Evolutionary conservation across 2,797 vertebrate species (phyloP), one percentile per base, ranked within the genome.

Genomic region (Takifugu ocellatus): DNA sequence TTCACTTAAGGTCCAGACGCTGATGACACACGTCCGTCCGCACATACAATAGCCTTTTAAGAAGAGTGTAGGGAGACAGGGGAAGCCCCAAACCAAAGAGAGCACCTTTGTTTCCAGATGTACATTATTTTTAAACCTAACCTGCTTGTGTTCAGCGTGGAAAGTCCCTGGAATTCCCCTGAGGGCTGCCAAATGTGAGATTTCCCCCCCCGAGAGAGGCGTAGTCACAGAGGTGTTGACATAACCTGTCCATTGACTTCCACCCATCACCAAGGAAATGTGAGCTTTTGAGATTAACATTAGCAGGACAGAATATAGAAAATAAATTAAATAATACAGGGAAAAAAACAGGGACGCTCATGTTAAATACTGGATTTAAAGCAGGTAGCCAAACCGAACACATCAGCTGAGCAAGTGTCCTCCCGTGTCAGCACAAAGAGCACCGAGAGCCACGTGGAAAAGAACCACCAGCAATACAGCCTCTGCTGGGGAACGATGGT

Each of bases 341-440:
- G 16, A 42, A 9, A 17, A 26, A 17, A 5, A 44, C 26, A 46
- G 52, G 47, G 5, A 14, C 2, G 36, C 12, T 14, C 4, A 39
- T 12, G 36, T 39, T 39, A 39, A 39, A 39, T 39, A 14, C 12
- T 39, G 36, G 36, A 10, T 39, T 14, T 39, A 39, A 39, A 39
- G 12, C 36, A 5, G 10, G 2, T 39, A 14, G 1, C 12, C 36
- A 39, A 10, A 39, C 12, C 11, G 12, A 39, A 81, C 72, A 78
- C 68, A 65, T 67, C 70, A 12, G 65, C 43, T 49, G 44, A 56
- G 66, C 78, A 44, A n/a, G 16, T 6, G 79, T 83, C 64, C 66
- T 36, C 15, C 59, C 17, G 42, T 84, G 84, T 88, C 88, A 86
- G 84, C 84, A 84, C 63, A 66, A 64, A 84, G 83, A 74, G 29